Percentiles rank a stretch among this genome's conserved stretches.
These are phyloP conservation scores for Ictalurus furcatus DNA, from an alignment of 2,113 vertebrate species.

Conservation along the genomic window DNA sequence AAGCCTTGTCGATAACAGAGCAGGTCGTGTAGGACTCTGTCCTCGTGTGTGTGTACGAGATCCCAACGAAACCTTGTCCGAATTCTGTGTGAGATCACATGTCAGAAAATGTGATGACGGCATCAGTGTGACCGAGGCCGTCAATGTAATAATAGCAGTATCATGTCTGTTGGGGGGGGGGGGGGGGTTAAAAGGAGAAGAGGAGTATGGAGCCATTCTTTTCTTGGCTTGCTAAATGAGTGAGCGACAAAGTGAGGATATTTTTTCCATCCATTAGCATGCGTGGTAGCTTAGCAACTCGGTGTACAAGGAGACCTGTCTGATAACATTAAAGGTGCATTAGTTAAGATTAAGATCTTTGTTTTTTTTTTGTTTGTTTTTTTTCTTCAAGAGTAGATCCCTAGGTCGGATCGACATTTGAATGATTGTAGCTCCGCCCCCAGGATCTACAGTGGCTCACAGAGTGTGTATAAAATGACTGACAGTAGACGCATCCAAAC, in stretches of 20 bases:
- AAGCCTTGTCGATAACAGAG: conserved; percentile 21
- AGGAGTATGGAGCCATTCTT: neutral
- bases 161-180: neutral
- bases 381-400: neutral
- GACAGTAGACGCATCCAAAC: neutral
- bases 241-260: neutral
- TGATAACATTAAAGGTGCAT: neutral
- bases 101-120: neutral
- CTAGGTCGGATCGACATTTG: neutral
- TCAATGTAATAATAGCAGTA: neutral
- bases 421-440: neutral
- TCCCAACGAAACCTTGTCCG: neutral
- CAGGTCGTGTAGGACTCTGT: neutral
- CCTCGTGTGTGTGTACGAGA: neutral
- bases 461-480: neutral
- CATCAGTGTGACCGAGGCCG: neutral
- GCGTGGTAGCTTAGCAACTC: neutral
- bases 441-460: neutral
- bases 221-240: neutral
- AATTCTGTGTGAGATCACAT: neutral
- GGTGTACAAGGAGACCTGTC: neutral
- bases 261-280: neutral
- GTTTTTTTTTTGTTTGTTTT: neutral
- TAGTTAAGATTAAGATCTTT: neutral
- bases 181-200: neutral